Percentiles rank a stretch among this genome's conserved stretches.
These are phyloP conservation scores for Tetropium fuscum DNA, from an alignment of 2,888 invertebrate genomes.

Conservation along the genomic window DNA sequence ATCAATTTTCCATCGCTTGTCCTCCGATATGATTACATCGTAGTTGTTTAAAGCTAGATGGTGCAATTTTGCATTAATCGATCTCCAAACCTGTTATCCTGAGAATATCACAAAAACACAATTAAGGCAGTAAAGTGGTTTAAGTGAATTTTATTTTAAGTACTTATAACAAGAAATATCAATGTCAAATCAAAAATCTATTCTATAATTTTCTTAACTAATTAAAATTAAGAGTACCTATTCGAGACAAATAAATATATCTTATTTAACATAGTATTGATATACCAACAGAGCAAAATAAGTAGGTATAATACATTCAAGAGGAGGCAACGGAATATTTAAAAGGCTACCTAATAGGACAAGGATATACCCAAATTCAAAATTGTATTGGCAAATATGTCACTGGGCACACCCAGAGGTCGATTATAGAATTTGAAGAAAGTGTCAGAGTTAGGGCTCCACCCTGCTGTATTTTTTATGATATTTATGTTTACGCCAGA, in stretches of 20 bases:
- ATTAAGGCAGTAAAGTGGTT: neutral
- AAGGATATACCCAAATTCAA: conserved; percentile 25
- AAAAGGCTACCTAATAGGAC: neutral
- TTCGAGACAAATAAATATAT: neutral
- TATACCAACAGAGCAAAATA: neutral
- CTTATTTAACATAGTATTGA: neutral
- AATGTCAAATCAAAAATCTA: neutral
- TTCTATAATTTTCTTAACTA: conserved; percentile 4
- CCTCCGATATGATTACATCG: conserved; percentile 32
- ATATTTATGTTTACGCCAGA: conserved; percentile 31
- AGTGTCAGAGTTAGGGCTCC: too few species aligned
- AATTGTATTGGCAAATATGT: conserved; percentile 25
- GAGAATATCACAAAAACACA: neutral
- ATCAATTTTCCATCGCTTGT: conserved; percentile 35
- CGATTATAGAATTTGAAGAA: too few species aligned
- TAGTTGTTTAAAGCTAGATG: conserved; percentile 4
- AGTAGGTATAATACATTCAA: neutral
- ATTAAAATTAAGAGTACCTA: neutral
- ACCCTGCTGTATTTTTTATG: conserved; percentile 37
- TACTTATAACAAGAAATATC: neutral
- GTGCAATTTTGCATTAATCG: conserved; percentile 1
- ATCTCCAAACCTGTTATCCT: neutral
- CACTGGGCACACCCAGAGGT: conserved; percentile 10
- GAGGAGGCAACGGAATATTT: neutral
- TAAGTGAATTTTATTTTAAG: neutral